Conservation (phyloP, 2,888 invertebrate species). For the Orthosia gracilis region DNA sequence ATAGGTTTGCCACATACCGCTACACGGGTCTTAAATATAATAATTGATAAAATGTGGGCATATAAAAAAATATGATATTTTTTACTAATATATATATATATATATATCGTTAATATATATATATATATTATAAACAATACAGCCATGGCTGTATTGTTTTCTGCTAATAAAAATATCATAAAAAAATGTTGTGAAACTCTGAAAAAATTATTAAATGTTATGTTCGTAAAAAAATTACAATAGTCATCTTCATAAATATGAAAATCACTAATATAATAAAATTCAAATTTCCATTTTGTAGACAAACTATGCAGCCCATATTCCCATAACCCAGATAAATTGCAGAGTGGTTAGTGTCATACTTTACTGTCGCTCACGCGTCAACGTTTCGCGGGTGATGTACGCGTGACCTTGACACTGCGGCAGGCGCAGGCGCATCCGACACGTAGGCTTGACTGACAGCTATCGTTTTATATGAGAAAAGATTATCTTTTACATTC, state of each 20-base stretch:
- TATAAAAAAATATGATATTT: too few relatives aligned
- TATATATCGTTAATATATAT: too few relatives aligned
- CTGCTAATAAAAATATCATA: too few relatives aligned
- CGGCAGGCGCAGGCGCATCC: slow-evolving; percentile 53
- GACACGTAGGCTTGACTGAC: slow-evolving; percentile 42
- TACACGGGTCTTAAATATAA: too few relatives aligned
- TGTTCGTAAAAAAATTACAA: neutral
- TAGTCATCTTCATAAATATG: neutral
- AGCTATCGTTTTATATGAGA: slow-evolving; percentile 31
- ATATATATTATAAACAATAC: too few relatives aligned
- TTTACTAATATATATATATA: too few relatives aligned
- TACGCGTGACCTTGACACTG: slow-evolving; percentile 61
- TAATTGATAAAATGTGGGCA: too few relatives aligned
- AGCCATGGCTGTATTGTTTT: too few relatives aligned
- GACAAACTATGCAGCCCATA: neutral
- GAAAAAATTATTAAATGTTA: neutral
- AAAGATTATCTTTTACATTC: neutral
- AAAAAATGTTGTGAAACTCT: too few relatives aligned
- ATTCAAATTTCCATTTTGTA: neutral
- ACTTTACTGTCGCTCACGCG: slow-evolving; percentile 44
- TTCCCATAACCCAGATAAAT: neutral
- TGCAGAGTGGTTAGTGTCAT: slow-evolving; percentile 11
- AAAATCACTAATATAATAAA: neutral
- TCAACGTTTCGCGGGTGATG: slow-evolving; percentile 43
- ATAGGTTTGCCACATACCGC: too few relatives aligned